phyloP scores from a whole-genome alignment of 2,113 vertebrate species.

The Nothoprocta pentlandii region DNA sequence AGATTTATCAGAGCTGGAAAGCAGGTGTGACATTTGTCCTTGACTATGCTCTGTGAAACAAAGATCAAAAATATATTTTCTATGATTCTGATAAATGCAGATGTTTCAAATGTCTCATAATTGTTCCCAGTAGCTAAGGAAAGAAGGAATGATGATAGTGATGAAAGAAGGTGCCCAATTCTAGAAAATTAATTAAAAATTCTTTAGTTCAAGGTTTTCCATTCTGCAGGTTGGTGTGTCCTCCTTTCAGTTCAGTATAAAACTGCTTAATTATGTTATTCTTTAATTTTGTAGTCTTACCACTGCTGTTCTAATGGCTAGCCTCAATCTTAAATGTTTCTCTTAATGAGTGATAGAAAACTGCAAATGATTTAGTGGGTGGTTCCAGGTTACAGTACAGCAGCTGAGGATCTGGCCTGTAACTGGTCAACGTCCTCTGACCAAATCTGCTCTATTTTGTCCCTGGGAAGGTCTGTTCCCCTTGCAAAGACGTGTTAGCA shows the following conservation, averaged over 20 bases:
- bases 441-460: background rate
- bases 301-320: background rate
- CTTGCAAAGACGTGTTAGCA: background rate
- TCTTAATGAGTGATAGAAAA: background rate
- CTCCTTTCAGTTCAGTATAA: background rate
- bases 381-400: background rate
- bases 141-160: background rate
- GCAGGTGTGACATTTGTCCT: background rate
- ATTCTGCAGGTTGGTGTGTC: background rate
- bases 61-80: background rate
- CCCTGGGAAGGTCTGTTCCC: fast-evolving
- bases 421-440: background rate
- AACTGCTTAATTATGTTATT: background rate
- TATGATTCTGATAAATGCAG: background rate
- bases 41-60: background rate
- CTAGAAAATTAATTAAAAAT: background rate
- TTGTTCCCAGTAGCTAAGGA: background rate
- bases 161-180: background rate
- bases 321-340: background rate
- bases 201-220: background rate
- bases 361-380: background rate
- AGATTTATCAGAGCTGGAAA: background rate
- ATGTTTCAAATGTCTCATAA: background rate
- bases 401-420: background rate
- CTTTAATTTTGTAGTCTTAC: background rate